A percentile compares a stretch with the other conserved stretches of the same genome.
phyloP scores from a whole-genome alignment of 2,888 invertebrate genomes.

The Frankliniella fusca region DNA sequence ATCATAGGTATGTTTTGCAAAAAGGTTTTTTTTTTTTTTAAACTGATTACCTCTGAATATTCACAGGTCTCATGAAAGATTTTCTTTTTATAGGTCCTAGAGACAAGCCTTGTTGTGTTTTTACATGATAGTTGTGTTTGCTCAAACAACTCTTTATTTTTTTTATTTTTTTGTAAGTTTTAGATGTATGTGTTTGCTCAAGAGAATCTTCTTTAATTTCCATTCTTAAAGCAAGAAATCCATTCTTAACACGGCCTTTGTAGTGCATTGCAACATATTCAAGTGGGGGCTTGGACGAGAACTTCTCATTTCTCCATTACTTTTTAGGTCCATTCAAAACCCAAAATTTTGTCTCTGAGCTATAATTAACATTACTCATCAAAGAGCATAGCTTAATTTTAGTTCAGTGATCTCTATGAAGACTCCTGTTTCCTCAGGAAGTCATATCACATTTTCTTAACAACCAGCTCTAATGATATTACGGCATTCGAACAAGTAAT shows the following conservation, averaged over 20 bases:
- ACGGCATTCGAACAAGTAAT: neutral
- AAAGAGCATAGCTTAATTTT: neutral
- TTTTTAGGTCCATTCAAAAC: neutral
- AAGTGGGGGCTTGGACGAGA: neutral
- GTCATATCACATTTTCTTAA: neutral
- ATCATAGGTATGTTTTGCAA: neutral
- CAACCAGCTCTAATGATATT: conserved; percentile 11
- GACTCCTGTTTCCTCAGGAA: neutral
- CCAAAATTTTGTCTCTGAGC: neutral
- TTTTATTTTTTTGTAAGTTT: neutral
- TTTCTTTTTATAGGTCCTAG: neutral
- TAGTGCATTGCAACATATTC: neutral
- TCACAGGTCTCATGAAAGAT: neutral
- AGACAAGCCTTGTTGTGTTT: neutral
- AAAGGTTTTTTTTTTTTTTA: neutral
- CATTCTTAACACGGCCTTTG: neutral
- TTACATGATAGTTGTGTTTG: neutral
- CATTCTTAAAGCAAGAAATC: neutral
- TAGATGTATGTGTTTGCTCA: neutral
- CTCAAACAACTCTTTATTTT: neutral
- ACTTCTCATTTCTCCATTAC: neutral
- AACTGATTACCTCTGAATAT: neutral
- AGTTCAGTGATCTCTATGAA: neutral
- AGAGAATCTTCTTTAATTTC: neutral
- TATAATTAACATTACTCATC: neutral